Evolutionary conservation across 2,888 invertebrate species (phyloP).

Genomic region (Pollenia angustigena): DNA sequence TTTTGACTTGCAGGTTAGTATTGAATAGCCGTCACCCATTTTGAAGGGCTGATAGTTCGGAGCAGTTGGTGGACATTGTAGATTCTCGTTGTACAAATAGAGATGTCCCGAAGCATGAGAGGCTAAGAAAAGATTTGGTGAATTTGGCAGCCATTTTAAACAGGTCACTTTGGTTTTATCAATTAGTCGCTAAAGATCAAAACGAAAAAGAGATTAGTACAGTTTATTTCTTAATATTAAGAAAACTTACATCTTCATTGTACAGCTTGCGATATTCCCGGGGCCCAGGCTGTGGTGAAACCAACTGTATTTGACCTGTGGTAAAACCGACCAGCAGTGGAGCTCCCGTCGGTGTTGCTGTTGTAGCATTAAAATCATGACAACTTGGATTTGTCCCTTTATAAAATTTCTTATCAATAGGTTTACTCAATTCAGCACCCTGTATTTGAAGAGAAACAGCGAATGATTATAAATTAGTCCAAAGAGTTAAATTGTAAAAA

Average conservation of each 20-base stretch:
- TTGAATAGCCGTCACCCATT: slow-evolving; percentile 96
- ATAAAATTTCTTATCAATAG: slow-evolving; percentile 98
- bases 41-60: slow-evolving; percentile 98
- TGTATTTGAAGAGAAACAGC: slow-evolving; percentile 81
- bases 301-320: slow-evolving; percentile 98
- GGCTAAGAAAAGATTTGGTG: slow-evolving; percentile 96
- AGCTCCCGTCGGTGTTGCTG: slow-evolving; percentile 92
- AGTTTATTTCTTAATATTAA: not conserved
- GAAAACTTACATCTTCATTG: slow-evolving; percentile 94
- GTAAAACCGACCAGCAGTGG: slow-evolving; percentile 98
- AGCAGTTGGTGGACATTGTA: slow-evolving; percentile 94
- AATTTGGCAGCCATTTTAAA: slow-evolving; percentile 98
- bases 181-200: slow-evolving; percentile 82
- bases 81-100: slow-evolving; percentile 98
- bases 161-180: slow-evolving; percentile 90
- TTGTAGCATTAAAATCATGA: slow-evolving; percentile 97
- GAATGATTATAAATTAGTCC: too few relatives aligned
- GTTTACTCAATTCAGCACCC: slow-evolving; percentile 98
- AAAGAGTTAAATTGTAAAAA: too few relatives aligned
- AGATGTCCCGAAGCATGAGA: slow-evolving; percentile 98
- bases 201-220: slow-evolving; percentile 16
- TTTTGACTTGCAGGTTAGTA: slow-evolving; percentile 98
- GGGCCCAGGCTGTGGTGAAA: slow-evolving; percentile 98
- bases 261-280: slow-evolving; percentile 98
- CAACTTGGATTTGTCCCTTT: slow-evolving; percentile 99